Evolutionary conservation across 2,888 invertebrate species (phyloP).

Genomic region (Andrena praecox): DNA sequence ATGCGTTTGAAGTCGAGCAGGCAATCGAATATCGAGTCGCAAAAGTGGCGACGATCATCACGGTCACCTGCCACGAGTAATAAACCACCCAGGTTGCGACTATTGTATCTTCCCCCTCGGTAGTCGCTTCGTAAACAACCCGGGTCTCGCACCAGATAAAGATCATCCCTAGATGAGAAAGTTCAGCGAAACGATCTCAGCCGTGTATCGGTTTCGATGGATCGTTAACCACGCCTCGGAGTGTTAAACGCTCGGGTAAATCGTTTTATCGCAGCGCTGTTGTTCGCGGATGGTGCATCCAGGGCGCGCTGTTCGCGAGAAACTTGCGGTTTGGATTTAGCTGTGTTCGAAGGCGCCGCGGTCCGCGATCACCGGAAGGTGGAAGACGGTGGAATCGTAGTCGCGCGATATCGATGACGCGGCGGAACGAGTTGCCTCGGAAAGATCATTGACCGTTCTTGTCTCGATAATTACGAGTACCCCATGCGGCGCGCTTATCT

Average conservation of each 20-base stretch:
- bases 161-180: constrained; percentile 32
- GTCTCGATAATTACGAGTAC: constrained; percentile 78
- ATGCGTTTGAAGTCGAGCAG: neutral
- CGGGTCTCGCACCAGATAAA: neutral
- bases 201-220: constrained; percentile 27
- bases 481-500: constrained; percentile 78
- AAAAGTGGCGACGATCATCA: neutral
- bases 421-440: constrained; percentile 60
- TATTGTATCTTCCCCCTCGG: neutral
- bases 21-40: neutral
- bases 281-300: too few species aligned
- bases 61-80: neutral
- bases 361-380: neutral
- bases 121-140: neutral
- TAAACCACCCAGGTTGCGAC: neutral
- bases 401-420: constrained; percentile 65
- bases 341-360: neutral
- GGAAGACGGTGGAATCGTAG: constrained; percentile 23
- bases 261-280: too few species aligned
- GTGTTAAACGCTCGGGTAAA: neutral
- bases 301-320: constrained; percentile 6
- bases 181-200: constrained; percentile 23
- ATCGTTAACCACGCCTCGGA: constrained; percentile 61
- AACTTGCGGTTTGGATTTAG: neutral
- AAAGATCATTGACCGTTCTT: constrained; percentile 75